Base-by-base conservation (phyloP, 2,113 vertebrate genomes). In the Dryoscopus gambensis region DNA sequence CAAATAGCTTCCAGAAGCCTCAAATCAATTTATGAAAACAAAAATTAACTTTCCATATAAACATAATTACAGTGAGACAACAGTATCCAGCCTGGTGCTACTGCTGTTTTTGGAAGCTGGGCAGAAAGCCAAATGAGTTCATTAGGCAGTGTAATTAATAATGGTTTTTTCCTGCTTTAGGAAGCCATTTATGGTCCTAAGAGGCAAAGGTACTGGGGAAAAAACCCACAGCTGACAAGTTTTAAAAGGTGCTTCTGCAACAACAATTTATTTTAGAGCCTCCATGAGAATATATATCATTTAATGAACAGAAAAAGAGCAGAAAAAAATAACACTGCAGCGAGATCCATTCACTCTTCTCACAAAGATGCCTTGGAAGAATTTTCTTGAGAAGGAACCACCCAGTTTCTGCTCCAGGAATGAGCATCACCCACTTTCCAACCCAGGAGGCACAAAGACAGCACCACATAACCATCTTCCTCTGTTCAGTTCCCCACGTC, bases 11-110 rank as follows among this genome's bases (percentile, higher is more conserved):
- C 95, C 97, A 97, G 97, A 97, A 97, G 94, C 97, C 94, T 97
- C 97, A 97, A 97, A 97, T 98, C 98, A 98, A 97, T 98, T 98
- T 98, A 97, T 97, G 96, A 97, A 97, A 97, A 97, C 97, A 98
- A 98, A 97, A 98, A 98, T 98, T 97, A 98, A 97, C 97, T 98
- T 98, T 97, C 97, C 96, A 87, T 97, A 98, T 98, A 98, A 98
- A 97, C 95, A 97, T 97, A 98, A 97, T 98, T 98, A 97, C 97
- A 97, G 91, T 94, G 96, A 97, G 96, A 97, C 96, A 97, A 97
- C 94, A 97, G 97, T 97, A 96, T 92, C 89, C 96, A 96, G 97
- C 88, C 95, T 96, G 93, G 91, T 94, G 82, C 78, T 96, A 96
- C 90, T 35, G 71, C 95, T 96, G 95, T 91, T 97, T 97, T 97